Base-by-base conservation (phyloP, 1,140 invertebrate genomes). In the Apis florea region DNA sequence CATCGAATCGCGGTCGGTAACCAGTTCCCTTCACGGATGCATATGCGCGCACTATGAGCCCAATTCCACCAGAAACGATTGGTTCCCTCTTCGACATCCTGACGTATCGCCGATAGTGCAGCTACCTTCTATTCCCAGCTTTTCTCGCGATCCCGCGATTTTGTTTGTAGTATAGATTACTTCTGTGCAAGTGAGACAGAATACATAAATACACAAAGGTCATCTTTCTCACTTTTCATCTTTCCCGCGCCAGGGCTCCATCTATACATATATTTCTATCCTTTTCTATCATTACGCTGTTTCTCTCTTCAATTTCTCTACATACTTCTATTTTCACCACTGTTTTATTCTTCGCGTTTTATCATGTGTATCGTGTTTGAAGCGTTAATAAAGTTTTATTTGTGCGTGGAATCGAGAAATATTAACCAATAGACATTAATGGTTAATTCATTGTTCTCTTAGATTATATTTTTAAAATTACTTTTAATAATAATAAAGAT, bases 41-140 rank as follows among this genome's bases (percentile, higher is more conserved):
- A 91, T 85, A 88, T 82, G 87, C 88, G 77, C 78, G 83, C 87
- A 79, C 86, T 77, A 87, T 68, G 87, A 85, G 87, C 89, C 84
- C 88, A 88, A 89, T 90, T 89, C 87, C 76, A 79, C 82, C 86
- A 71, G 87, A 85, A 89, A 85, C 89, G 88, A 90, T 90, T 88
- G 88, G 87, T 88, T 89, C 88, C 84, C 83, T 85, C 85, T 85
- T 91, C 89, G 88, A 91, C 89, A 85, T 90, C 85, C 87, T 91
- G 89, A 90, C 90, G 90, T 90, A 92, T 92, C 86, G 90, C 90
- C 91, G 91, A 91, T 92, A 92, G 69, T 92, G 90, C 87, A 92
- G 91, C 90, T 91, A 89, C 89, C 89, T 91, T 91, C 90, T 89
- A 91, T 91, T 90, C 83, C 89, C 84, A 75, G 83, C 83, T 78